phyloP scores from a whole-genome alignment of 2,888 invertebrate genomes.

The Entomobrya proxima region DNA sequence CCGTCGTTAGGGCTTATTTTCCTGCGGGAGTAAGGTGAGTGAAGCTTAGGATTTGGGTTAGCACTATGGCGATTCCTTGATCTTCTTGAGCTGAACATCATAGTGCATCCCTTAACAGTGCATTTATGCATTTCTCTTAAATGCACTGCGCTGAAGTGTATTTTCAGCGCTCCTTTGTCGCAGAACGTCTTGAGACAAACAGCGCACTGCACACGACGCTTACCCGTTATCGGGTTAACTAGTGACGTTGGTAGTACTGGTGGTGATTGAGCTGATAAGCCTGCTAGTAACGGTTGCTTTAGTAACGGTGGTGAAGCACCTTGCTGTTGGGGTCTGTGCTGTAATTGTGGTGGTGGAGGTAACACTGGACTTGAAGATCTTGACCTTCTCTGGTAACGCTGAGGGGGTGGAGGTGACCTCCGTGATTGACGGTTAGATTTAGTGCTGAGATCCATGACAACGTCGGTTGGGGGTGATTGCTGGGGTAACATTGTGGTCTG shows the following conservation, averaged over 20 bases:
- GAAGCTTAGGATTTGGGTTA: slow-evolving; percentile 98
- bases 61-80: slow-evolving; percentile 98
- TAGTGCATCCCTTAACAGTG: slow-evolving; percentile 98
- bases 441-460: slow-evolving; percentile 59
- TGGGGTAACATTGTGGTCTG: neutral
- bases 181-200: slow-evolving; percentile 99
- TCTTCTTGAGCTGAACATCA: slow-evolving; percentile 96
- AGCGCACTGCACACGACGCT: slow-evolving; percentile 98
- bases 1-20: slow-evolving; percentile 97
- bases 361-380: neutral
- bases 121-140: slow-evolving; percentile 99
- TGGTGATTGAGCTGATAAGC: slow-evolving; percentile 86
- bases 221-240: slow-evolving; percentile 95
- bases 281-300: neutral
- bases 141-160: slow-evolving; percentile 99
- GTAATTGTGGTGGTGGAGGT: neutral
- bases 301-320: slow-evolving; percentile 23
- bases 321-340: neutral
- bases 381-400: neutral
- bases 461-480: neutral
- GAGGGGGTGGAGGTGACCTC: neutral
- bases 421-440: neutral
- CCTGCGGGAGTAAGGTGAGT: slow-evolving; percentile 94
- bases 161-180: slow-evolving; percentile 99
- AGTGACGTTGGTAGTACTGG: slow-evolving; percentile 86